Evolutionary conservation across 2,797 vertebrate genomes (phyloP), one percentile per base, ranked within the genome.

Genomic region (Aldrovandia affinis): DNA sequence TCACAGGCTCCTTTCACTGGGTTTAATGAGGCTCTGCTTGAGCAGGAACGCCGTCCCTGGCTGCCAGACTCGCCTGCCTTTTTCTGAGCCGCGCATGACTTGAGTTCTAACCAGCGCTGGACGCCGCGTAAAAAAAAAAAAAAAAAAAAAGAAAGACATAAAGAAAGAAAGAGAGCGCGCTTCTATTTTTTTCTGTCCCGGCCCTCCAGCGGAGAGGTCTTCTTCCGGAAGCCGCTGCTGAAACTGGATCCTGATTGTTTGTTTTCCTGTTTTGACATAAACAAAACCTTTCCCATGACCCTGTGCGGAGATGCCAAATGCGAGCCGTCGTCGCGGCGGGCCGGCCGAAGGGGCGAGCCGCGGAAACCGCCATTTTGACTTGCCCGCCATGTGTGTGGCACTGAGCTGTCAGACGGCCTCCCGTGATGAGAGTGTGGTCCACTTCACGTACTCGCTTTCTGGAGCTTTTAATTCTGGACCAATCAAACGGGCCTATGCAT

Each of bases 281-380:
- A 75, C 82, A 52, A 7, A 90, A 90, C 87, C 87, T 87, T 91
- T 91, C 90, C 89, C 90, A 91, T 89, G 90, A 89, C 89, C 90
- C 84, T 28, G 84, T 81, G 84, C 78, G 86, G 33, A 82, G 86
- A 84, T 84, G 70, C 83, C 83, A 52, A 81, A 78, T 83, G 82
- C 86, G 77, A 63, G 61, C 4, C 15, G 83, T 68, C 33, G 42
- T 52, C 18, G 14, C 7, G 20, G 85, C 83, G 79, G 78, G 61
- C 81, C 79, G 61, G 83, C 81, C 81, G 86, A 89, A 77, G 39
- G 28, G n/a, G 85, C 73, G 87, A 78, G 65, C 77, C 55, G 30
- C 20, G 84, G 78, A 83, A 88, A 84, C 81, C n/a, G n/a, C 78
- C 75, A 88, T 85, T 86, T 73, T 85, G 75, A 84, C 84, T 81